Evolutionary conservation across 2,797 vertebrate genomes (phyloP).

Genomic region (Eulemur albifrons): DNA sequence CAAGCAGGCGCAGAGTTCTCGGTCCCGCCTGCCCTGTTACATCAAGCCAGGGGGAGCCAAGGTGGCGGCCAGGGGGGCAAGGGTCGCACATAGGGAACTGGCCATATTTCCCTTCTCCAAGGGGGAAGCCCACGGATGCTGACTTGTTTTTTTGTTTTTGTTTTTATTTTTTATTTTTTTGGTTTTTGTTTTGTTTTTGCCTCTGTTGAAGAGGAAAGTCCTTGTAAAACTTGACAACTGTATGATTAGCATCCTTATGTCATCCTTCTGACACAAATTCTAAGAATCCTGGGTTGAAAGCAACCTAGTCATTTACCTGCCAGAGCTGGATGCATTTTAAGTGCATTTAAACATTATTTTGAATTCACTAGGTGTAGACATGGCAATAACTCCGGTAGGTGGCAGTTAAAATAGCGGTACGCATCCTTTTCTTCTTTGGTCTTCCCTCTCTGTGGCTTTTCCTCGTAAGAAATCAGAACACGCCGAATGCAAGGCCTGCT

Average conservation of each 20-base stretch:
- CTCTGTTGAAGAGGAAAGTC: not conserved
- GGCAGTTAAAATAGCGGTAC: not conserved
- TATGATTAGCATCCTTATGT: not conserved
- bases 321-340: not conserved
- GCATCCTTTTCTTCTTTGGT: not conserved
- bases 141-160: not conserved
- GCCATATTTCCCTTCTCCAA: not conserved
- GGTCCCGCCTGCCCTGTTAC: not conserved
- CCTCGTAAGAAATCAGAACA: not conserved
- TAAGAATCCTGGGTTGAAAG: slow-evolving; percentile 2
- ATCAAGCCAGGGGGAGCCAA: not conserved
- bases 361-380: not conserved
- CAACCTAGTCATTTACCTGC: not conserved
- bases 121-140: not conserved
- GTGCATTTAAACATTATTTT: slow-evolving; percentile 10
- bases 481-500: not conserved
- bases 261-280: slow-evolving; percentile 11
- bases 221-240: not conserved
- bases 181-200: not conserved
- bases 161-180: not conserved
- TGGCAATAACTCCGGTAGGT: not conserved
- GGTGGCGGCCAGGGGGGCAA: not conserved
- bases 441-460: not conserved
- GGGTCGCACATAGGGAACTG: not conserved
- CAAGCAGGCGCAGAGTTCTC: not conserved